Conservation (phyloP, 2,888 invertebrate species). For the Netelia inedita region DNA sequence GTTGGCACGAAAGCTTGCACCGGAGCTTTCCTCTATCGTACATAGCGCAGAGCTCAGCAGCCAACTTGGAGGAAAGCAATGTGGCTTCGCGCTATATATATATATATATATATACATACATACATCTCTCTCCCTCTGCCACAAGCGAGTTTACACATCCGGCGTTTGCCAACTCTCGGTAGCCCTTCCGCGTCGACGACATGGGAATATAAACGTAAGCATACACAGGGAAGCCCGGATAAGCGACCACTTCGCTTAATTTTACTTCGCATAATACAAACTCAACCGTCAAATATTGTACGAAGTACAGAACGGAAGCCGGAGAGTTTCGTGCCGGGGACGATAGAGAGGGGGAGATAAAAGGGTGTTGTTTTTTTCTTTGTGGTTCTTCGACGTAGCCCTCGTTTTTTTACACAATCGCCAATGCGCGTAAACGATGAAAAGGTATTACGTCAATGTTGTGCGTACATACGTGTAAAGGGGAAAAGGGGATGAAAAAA, state of each 20-base stretch:
- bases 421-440: too few relatives aligned
- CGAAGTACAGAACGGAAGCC: slow-evolving; percentile 11
- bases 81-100: not conserved
- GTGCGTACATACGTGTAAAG: not conserved
- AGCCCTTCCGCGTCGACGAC: slow-evolving; percentile 47
- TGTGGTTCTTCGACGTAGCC: too few relatives aligned
- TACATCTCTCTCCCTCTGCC: not conserved
- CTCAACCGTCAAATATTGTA: slow-evolving; percentile 35
- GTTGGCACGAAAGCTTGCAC: slow-evolving; percentile 43
- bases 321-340: slow-evolving; percentile 12
- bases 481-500: slow-evolving; percentile 45
- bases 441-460: too few relatives aligned
- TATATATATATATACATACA: too few relatives aligned
- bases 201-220: slow-evolving; percentile 51
- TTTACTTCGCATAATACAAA: slow-evolving; percentile 52
- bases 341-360: slow-evolving; percentile 1
- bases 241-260: slow-evolving; percentile 64
- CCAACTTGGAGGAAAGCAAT: slow-evolving; percentile 33
- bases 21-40: slow-evolving; percentile 22
- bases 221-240: slow-evolving; percentile 24
- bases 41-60: slow-evolving; percentile 19
- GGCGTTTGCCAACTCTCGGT: slow-evolving; percentile 64
- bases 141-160: slow-evolving; percentile 51
- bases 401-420: too few relatives aligned
- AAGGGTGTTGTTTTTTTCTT: not conserved